A percentile compares a stretch with the other conserved stretches of the same genome.
These are phyloP conservation scores for Halcyon senegalensis DNA, from an alignment of 2,113 vertebrate genomes.

Conservation along the genomic window DNA sequence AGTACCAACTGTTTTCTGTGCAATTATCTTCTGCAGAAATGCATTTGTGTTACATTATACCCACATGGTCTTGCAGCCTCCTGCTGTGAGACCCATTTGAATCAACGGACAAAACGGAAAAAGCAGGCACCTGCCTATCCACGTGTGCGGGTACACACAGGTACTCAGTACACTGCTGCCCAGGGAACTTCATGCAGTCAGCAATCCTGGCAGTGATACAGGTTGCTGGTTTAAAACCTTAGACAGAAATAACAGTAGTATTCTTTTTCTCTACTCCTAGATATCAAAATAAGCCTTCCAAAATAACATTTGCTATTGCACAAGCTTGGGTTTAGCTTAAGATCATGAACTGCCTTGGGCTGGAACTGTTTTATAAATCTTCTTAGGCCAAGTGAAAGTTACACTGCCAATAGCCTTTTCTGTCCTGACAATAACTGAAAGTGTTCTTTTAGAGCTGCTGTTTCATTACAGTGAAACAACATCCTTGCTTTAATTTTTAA, in stretches of 20 bases:
- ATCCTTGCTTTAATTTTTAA: background rate
- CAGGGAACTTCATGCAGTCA: background rate
- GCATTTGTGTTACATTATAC: background rate
- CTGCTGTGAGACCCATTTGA: background rate
- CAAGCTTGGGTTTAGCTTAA: background rate
- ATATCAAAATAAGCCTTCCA: background rate
- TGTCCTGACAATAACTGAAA: background rate
- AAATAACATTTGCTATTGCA: background rate
- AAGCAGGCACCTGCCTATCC: background rate
- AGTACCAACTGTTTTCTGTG: background rate
- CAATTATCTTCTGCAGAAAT: background rate
- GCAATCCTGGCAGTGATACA: background rate
- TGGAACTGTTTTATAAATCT: slow-evolving; percentile 12
- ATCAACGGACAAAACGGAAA: background rate
- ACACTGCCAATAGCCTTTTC: slow-evolving; percentile 8
- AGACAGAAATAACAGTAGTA: background rate
- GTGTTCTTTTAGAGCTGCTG: background rate
- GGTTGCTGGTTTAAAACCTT: background rate
- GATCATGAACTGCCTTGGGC: slow-evolving; percentile 10
- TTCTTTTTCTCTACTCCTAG: background rate
- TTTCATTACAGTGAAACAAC: background rate
- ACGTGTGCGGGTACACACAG: background rate
- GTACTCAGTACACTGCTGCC: background rate
- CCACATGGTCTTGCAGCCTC: background rate
- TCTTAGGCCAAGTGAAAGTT: slow-evolving; percentile 3